Conservation (phyloP, 2,113 vertebrate genomes). For the Salvelinus alpinus region DNA sequence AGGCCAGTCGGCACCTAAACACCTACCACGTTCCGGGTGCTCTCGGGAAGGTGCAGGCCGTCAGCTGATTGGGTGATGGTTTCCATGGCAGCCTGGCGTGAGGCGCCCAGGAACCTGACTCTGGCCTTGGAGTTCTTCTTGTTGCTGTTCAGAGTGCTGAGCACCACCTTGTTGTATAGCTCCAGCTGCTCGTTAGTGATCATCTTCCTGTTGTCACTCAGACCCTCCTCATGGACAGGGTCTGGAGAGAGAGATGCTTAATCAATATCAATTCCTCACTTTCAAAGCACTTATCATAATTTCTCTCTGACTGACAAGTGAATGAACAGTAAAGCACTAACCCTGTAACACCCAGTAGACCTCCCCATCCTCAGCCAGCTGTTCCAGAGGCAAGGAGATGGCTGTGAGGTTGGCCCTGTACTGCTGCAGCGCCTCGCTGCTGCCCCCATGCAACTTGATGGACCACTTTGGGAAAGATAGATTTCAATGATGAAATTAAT, state of each 20-base stretch:
- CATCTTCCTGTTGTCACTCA: slow-evolving; percentile 91
- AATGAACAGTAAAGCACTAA: slow-evolving; percentile 55
- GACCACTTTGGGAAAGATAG: slow-evolving; percentile 82
- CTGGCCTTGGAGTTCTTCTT: slow-evolving; percentile 77
- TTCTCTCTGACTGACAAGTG: not conserved
- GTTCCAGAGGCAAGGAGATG: slow-evolving; percentile 83
- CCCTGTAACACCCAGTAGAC: slow-evolving; percentile 98
- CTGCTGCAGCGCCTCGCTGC: slow-evolving; percentile 84
- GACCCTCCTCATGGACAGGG: slow-evolving; percentile 87
- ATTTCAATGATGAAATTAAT: not conserved
- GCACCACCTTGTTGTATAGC: slow-evolving; percentile 88
- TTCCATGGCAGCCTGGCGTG: slow-evolving; percentile 87
- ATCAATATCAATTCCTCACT: not conserved
- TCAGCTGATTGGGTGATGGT: slow-evolving; percentile 88
- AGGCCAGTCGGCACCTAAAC: not conserved
- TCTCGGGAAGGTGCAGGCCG: slow-evolving; percentile 91
- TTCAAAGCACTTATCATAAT: not conserved
- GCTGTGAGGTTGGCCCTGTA: slow-evolving; percentile 90
- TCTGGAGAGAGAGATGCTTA: slow-evolving; percentile 66
- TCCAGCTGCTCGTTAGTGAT: slow-evolving; percentile 94
- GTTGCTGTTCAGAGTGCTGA: slow-evolving; percentile 82
- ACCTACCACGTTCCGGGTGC: slow-evolving; percentile 88
- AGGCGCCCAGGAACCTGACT: slow-evolving; percentile 86
- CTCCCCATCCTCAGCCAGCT: slow-evolving; percentile 82
- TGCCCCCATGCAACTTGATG: slow-evolving; percentile 93